phyloP scores from a whole-genome alignment of 2,113 vertebrate genomes.

The Silurus meridionalis region DNA sequence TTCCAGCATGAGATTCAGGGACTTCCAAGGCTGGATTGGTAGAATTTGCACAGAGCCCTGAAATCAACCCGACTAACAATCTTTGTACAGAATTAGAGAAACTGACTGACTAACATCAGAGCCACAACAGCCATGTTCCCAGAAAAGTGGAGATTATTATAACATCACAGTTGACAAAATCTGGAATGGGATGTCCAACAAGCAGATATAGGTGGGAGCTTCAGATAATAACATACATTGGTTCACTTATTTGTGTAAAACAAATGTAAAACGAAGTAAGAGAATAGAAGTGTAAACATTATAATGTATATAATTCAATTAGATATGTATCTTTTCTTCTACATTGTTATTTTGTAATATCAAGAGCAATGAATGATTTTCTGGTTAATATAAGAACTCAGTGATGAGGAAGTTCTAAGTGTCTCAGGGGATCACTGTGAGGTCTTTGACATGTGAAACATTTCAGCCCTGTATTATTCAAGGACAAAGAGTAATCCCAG shows the following conservation, averaged over 20 bases:
- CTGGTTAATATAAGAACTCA: neutral
- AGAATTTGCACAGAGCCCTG: neutral
- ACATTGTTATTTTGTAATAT: neutral
- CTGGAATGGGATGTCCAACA: neutral
- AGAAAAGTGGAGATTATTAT: neutral
- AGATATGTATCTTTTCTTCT: neutral
- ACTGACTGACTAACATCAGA: neutral
- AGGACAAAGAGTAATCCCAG: too few relatives aligned
- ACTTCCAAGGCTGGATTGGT: neutral
- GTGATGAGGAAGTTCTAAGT: neutral
- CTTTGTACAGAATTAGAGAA: neutral
- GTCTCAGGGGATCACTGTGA: neutral
- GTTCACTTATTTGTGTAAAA: neutral
- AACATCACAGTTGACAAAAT: neutral
- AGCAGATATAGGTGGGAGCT: neutral
- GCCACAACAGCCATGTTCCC: neutral
- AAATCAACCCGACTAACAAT: neutral
- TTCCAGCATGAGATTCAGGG: neutral
- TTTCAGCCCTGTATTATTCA: neutral
- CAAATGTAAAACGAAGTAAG: neutral
- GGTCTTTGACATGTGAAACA: slow-evolving; percentile 7
- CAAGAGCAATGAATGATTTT: neutral
- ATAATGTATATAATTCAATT: neutral
- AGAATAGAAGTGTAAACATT: neutral
- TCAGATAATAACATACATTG: neutral